Base-by-base conservation (phyloP, 2,888 invertebrate genomes). In the Orthosia cruda region DNA sequence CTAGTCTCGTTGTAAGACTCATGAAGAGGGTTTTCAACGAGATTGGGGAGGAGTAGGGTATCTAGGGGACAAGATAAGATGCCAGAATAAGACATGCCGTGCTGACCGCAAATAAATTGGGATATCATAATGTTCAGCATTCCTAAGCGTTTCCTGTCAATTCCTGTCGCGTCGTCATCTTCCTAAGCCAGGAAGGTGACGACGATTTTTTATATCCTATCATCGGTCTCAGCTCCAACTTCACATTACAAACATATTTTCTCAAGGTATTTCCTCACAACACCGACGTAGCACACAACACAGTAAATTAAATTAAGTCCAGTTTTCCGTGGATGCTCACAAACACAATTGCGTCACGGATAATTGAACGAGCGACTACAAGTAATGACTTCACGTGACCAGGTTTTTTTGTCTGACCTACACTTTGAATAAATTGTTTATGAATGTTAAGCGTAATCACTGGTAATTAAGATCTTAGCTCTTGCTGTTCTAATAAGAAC, bases 341-440 rank as follows among this genome's bases (percentile, higher is more conserved):
- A 47, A 67, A 71, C 54, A 71, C 55, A 40, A 83, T 52, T 47
- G 54, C 63, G 69, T 81, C 80, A 73, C 18, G 32, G 66, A 47
- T 69, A 72, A 83, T 81, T 78, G 79, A 52, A 49, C 59, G 49
- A 49, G 45, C 52, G 16, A 63, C n/a, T 52, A 55, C n/a, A 72
- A 69, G 50, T 55, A 72, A 66, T 68, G 57, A n/a, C 68, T 68
- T 63, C 64, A 61, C 64, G 78, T 77, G 78, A 68, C 66, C 57
- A 16, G n/a, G 52, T 70, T 57, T 64, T 65, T 68, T 50, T 82
- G 55, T 13, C 54, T 50, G 40, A 54, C 61, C 61, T 57, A 40
- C 61, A 47, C 64, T 64, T 50, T 2, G 16, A 61, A 71, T 68
- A 40, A 57, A 57, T 76, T 54, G 40, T 49, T 69, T 47, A 49